phyloP scores from a whole-genome alignment of 37 sponge, comb jelly and placozoan species.

The Diacarnus erythraeanus region DNA sequence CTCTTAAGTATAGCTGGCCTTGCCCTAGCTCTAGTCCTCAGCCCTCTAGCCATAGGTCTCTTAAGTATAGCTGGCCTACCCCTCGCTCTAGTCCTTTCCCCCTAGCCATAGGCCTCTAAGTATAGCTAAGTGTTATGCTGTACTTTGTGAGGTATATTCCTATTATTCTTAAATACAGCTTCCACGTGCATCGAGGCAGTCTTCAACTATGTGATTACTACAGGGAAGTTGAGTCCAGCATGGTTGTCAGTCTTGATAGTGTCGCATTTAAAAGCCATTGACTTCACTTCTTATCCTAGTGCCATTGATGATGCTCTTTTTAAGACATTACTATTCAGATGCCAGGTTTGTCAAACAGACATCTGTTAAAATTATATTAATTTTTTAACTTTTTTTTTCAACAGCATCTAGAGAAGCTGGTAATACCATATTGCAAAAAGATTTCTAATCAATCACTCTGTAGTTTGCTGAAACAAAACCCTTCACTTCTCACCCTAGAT shows the following conservation, averaged over 20 bases:
- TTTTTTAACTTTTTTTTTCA: background rate
- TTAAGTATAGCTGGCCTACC: too few species aligned
- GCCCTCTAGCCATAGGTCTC: too few species aligned
- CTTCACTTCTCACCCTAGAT: conserved; percentile 8
- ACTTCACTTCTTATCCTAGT: conserved; percentile 4
- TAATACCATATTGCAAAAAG: conserved; percentile 21
- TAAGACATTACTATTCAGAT: conserved; percentile 1
- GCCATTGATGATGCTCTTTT: conserved; percentile 6
- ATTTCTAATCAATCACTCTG: conserved; percentile 3
- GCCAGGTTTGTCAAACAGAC: conserved; percentile 15
- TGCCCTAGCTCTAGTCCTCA: too few species aligned
- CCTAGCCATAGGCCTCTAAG: too few species aligned
- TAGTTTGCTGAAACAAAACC: conserved; percentile 17
- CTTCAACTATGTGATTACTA: conserved; percentile 24
- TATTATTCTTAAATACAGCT: too few species aligned
- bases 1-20: too few species aligned
- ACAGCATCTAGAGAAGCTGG: conserved; percentile 23
- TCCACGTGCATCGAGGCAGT: conserved; percentile 13
- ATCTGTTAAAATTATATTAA: background rate
- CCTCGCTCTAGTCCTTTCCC: background rate
- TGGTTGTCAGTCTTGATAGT: conserved; percentile 23
- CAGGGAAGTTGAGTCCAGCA: conserved; percentile 3
- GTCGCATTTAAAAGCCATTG: conserved; percentile 2
- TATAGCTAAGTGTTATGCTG: too few species aligned
- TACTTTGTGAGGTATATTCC: too few species aligned